A percentile compares a stretch with the other conserved stretches of the same genome.
phyloP scores from a whole-genome alignment of 2,113 vertebrate species.

The Pseudorectes ferrugineus region DNA sequence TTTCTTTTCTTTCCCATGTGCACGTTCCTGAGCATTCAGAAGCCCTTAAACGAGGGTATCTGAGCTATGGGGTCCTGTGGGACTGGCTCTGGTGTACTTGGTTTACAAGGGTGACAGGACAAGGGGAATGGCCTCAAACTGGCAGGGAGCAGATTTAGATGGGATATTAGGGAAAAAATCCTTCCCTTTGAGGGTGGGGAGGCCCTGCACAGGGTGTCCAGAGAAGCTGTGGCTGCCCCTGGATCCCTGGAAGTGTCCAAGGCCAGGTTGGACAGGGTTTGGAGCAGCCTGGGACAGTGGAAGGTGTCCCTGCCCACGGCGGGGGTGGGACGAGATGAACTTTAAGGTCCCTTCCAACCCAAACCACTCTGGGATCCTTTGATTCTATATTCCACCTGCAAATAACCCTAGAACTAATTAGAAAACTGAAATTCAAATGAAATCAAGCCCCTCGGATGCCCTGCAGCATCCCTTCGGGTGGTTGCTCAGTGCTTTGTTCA shows the following conservation, averaged over 20 bases:
- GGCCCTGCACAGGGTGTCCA: background rate
- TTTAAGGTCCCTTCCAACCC: background rate
- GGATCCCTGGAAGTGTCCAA: background rate
- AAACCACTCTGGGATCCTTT: background rate
- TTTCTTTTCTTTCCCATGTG: background rate
- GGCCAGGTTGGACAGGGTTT: fast-evolving
- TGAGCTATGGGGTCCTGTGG: background rate
- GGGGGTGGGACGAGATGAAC: fast-evolving
- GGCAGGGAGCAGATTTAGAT: background rate
- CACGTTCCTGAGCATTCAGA: background rate
- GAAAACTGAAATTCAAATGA: background rate
- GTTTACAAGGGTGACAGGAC: background rate
- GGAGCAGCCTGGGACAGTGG: background rate
- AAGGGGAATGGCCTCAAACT: background rate
- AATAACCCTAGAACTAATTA: background rate
- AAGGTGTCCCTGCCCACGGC: background rate
- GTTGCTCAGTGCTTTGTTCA: background rate
- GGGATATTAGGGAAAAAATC: too few relatives aligned
- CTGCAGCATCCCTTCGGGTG: background rate
- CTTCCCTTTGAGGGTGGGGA: fast-evolving
- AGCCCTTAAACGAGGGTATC: background rate
- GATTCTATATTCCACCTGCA: background rate
- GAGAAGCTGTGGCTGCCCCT: background rate
- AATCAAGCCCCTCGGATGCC: background rate
- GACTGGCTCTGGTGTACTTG: background rate